Evolutionary conservation across 2,888 invertebrate genomes (phyloP), one percentile per base, ranked within the genome.

Genomic region (Drosophila hamatofila): DNA sequence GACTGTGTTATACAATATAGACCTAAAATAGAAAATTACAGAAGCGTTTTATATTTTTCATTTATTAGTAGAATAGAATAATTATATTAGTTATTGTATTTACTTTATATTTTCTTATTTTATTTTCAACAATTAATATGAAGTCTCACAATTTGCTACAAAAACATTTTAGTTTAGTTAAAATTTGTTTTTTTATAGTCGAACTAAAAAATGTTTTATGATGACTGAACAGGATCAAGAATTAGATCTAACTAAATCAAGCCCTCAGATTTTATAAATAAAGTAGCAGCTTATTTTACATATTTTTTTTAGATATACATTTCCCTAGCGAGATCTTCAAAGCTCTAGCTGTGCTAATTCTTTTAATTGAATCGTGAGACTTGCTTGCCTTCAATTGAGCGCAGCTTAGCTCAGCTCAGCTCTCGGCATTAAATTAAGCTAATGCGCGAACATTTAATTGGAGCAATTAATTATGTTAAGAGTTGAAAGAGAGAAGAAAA

Each of bases 381-480:
- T 39, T 27, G 72, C 33, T 49, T 35, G 60, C 16, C 23, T 78
- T 68, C 68, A 76, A 76, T 78, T 78, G 80, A 67, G 63, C 35
- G 11, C 30, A 64, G 58, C 44, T 61, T 57, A 27, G 27, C 27
- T 30, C 30, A 30, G 30, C 35, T 12, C 27, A 56, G 58, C 46
- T 62, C 60, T 46, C 27, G 30, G 63, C 37, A 25, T 72, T 78
- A 56, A 80, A 80, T 77, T 65, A 57, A 70, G 59, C 58, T 62
- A 62, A 75, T 61, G 61, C 46, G 55, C 35, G 48, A 33, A 46
- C 44, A 80, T 60, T 76, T 35, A 80, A 77, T 59, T 77, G 80
- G 49, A n/a, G 48, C 77, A 77, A 77, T 76, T 77, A 66, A 71
- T 77, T 80, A 77, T 70, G 44, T 30, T 58, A 51, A 39, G 54